Evolutionary conservation across 2,797 vertebrate species (phyloP), one percentile per base, ranked within the genome.

Genomic region (Gobio occitaniae): DNA sequence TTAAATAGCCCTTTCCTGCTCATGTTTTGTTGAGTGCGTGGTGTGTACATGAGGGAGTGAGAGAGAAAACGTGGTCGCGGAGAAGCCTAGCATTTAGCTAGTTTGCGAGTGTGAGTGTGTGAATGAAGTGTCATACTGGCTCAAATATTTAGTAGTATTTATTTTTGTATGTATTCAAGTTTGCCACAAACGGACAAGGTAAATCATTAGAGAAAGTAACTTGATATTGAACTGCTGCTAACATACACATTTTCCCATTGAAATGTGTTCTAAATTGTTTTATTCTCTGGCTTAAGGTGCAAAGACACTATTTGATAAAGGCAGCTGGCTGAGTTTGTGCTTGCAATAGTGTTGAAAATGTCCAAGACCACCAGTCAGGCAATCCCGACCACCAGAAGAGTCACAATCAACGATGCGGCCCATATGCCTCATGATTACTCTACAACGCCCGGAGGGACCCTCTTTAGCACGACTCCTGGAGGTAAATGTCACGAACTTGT

Each of bases 381-480:
- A 3, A 97, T 97, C 89, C 97, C 97, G 0, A 90, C 94, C 83
- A 93, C 94, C 88, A 93, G 95, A 79, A 91, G 92, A 89, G 95
- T 96, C 90, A 92, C 89, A 29, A 92, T 97, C 52, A 93, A 83
- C 91, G 95, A 96, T 81, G 94, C 94, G 77, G 94, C 92, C 88
- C 94, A 96, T 89, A 93, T 97, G 92, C 96, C 96, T 12, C 94
- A 94, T 0, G 95, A 96, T 91, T 97, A 96, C 92, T 95, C 94
- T 90, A 95, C 95, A 38, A 97, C 96, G 2, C 97, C 96, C 0
- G 96, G 96, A 68, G 97, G 96, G 84, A 97, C 96, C 6, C 92
- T 97, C 86, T 97, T 97, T 90, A 97, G 96, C 93, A 97, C 96
- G 50, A 97, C 96, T 59, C 96, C 96, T 4, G 96, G 97, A 86